Evolutionary conservation across 2,888 invertebrate genomes (phyloP).

Genomic region (Brenthis ino): DNA sequence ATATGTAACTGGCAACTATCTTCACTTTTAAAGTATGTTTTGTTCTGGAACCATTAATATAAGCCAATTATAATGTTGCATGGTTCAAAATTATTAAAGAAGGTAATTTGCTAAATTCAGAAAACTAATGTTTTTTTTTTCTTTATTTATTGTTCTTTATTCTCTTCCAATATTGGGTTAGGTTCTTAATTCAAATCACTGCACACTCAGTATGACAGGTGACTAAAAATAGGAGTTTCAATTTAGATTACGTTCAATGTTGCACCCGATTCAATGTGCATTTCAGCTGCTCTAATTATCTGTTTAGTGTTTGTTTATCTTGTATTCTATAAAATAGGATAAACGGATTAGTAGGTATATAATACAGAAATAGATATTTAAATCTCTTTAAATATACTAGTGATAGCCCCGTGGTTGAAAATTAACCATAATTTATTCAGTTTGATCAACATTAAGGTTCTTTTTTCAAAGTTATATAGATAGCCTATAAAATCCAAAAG

Average conservation of each 20-base stretch:
- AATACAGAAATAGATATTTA: too few relatives aligned
- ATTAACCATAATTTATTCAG: too few relatives aligned
- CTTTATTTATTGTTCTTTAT: neutral
- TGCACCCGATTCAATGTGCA: constrained; percentile 25
- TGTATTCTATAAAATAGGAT: neutral
- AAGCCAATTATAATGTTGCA: too few relatives aligned
- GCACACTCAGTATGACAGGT: constrained; percentile 7
- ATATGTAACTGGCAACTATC: neutral
- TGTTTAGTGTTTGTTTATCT: constrained; percentile 14
- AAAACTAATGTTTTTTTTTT: neutral
- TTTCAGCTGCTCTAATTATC: constrained; percentile 29
- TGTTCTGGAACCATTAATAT: too few relatives aligned
- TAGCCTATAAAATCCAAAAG: too few relatives aligned
- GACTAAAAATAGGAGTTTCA: constrained; percentile 29
- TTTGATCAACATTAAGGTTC: too few relatives aligned
- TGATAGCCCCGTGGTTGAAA: too few relatives aligned
- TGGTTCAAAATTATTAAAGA: too few relatives aligned
- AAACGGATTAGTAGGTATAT: too few relatives aligned
- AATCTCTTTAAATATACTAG: too few relatives aligned
- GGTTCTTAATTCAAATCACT: constrained; percentile 15
- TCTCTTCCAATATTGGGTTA: neutral
- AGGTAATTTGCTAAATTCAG: neutral
- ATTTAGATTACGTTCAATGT: constrained; percentile 28
- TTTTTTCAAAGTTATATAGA: too few relatives aligned
- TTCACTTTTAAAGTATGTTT: too few relatives aligned